Base-by-base conservation (phyloP, 1,140 invertebrate genomes). In the Pogonomyrmex californicus region DNA sequence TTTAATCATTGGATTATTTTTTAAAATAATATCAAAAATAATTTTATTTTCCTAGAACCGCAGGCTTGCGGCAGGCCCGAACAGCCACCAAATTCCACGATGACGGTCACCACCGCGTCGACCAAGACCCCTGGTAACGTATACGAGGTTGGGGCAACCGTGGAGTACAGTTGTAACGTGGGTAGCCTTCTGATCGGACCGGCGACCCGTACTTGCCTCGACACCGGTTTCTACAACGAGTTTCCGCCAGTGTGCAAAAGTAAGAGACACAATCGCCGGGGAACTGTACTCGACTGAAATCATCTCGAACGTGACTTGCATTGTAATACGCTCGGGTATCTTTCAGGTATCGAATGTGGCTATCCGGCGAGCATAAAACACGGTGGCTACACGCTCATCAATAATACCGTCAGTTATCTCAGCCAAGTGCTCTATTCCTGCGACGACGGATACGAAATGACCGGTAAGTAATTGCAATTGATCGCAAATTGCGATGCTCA, bases 201-300 rank as follows among this genome's bases (percentile, higher is more conserved):
- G 0, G 96, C 97, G 0, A 96, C 96, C 7, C 96, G 98, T 91
- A 98, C 97, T 30, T 99, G 98, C 91, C 95, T 99, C 9, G 97
- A 98, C 79, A 99, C 98, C 14, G 98, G 98, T 86, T 99, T 99
- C 95, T 99, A 99, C 93, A 98, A 98, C 90, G 98, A 99, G 94
- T 99, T 98, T 93, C 98, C 98, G 41, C 98, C 98, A 4, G 98
- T 98, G 51, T 99, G 98, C 94, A 98, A 98, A 97, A 97, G 98
- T 99, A 96, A 97, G 97, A 95, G 87, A 30, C 33, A 60, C 14
- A 2, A 33, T 62, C 5, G 66, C 14, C 38, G 4, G 0, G 14
- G 49, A 85, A 78, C 56, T 49, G 54, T 75, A 83, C 38, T 82
- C 9, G 44, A 23, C 17, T 7, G 14, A 77, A 65, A 77, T 77